Evolutionary conservation across 2,888 invertebrate species (phyloP).

Genomic region (Watsonalla cultraria): DNA sequence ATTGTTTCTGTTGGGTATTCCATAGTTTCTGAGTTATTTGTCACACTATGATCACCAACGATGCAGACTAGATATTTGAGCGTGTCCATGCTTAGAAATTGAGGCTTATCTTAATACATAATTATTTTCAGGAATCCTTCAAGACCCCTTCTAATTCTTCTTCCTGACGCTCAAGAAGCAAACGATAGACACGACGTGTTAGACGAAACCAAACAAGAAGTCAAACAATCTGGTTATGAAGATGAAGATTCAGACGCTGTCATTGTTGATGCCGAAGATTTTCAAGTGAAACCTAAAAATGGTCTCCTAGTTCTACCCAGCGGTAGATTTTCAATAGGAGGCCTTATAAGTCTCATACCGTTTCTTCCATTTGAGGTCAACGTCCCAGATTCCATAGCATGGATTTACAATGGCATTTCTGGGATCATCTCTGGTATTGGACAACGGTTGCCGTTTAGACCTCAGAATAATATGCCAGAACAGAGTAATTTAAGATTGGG

Average conservation of each 20-base stretch:
- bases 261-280: constrained; percentile 41
- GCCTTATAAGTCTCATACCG: constrained; percentile 71
- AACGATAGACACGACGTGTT: constrained; percentile 13
- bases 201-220: constrained; percentile 15
- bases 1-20: too few species aligned
- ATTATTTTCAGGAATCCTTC: constrained; percentile 33
- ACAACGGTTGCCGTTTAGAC: constrained; percentile 45
- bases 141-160: constrained; percentile 41
- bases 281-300: constrained; percentile 22
- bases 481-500: constrained; percentile 17
- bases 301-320: constrained; percentile 39
- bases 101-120: not conserved
- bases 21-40: too few species aligned
- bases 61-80: too few species aligned
- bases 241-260: constrained; percentile 48
- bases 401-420: constrained; percentile 56
- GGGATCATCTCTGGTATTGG: constrained; percentile 53
- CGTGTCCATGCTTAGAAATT: not conserved
- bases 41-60: too few species aligned
- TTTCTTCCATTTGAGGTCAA: constrained; percentile 82
- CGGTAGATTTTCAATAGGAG: constrained; percentile 53
- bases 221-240: constrained; percentile 23
- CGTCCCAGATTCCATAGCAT: constrained; percentile 77
- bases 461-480: constrained; percentile 20
- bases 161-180: constrained; percentile 31